Evolutionary conservation across 2,797 vertebrate genomes (phyloP), one percentile per base, ranked within the genome.

Genomic region (Triplophysa bombifrons): DNA sequence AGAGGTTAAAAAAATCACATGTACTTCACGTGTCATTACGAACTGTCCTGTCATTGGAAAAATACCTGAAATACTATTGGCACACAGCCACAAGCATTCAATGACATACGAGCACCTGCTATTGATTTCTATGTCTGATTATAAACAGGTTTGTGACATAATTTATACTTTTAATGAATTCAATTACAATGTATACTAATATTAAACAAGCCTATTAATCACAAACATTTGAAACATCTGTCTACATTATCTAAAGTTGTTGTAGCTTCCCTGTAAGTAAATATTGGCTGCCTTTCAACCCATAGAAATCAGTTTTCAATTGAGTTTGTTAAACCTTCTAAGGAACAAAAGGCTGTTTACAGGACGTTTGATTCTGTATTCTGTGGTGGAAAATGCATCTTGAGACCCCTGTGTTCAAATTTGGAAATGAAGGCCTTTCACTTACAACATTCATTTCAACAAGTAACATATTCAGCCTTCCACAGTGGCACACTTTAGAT

Each of bases 401-500:
- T 3, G 13, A 51, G 50, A 51, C 16, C 46, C 46, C 13, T 13
- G 12, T 14, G 13, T 48, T 48, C 46, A 48, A 0, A 30, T 30
- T 14, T 48, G 41, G 46, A 48, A 13, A 48, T 51, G 16, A 51
- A 17, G 16, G 50, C 50, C 6, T 19, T 51, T 44, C 9, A 50
- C 0, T 2, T 41, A 41, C 41, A 10, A 30, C 10, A 50, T 72
- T 16, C 13, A 74, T 48, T 48, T 9, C 2, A 74, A 63, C 55
- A 64, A 61, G 72, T 27, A 50, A 13, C 77, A 61, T n/a, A 48
- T 48, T 63, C 48, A 76, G 84, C 83, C 72, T 66, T 81, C 63
- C 86, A 87, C 82, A 83, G 66, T 68, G 77, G 66, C 64, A 60
- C 84, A 87, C 90, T 91, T 85, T 78, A 88, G 84, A 90, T 86